Percentiles rank a stretch among this genome's conserved stretches.
phyloP scores from a whole-genome alignment of 1,140 invertebrate species.

The Sycophila sp. region DNA sequence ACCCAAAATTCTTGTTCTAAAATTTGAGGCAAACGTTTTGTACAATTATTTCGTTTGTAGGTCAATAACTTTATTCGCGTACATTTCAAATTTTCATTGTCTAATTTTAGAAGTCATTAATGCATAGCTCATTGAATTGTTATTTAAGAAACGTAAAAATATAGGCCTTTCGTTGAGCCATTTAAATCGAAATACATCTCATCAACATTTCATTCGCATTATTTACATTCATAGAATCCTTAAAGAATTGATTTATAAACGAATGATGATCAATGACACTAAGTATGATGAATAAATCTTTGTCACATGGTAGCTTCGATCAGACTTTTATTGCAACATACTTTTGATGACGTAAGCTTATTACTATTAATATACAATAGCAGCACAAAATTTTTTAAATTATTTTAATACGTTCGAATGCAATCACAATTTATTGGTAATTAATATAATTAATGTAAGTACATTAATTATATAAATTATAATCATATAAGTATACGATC shows the following conservation, averaged over 20 bases:
- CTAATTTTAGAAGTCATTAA: no score
- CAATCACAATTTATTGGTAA: no score
- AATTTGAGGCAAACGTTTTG: no score
- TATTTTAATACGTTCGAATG: no score
- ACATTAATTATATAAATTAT: no score
- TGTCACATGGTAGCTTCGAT: background rate
- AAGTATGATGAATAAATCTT: conserved; percentile 19
- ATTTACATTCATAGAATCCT: background rate
- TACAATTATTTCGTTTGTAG: no score
- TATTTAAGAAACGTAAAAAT: background rate
- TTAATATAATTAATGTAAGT: no score
- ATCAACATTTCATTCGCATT: background rate
- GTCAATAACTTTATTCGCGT: no score
- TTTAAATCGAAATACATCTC: background rate
- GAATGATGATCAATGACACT: background rate
- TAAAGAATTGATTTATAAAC: conserved; percentile 15
- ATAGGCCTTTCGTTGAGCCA: background rate
- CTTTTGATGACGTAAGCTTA: conserved; percentile 13
- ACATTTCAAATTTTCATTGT: no score
- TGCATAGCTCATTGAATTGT: no score
- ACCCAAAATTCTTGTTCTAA: no score
- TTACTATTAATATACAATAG: conserved; percentile 20
- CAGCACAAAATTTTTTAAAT: background rate
- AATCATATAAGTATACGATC: no score
- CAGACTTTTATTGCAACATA: background rate